A percentile compares a stretch with the other conserved stretches of the same genome.
These are phyloP conservation scores for Enteromius argenteus DNA, from an alignment of 2,797 vertebrate species.

Conservation along the genomic window DNA sequence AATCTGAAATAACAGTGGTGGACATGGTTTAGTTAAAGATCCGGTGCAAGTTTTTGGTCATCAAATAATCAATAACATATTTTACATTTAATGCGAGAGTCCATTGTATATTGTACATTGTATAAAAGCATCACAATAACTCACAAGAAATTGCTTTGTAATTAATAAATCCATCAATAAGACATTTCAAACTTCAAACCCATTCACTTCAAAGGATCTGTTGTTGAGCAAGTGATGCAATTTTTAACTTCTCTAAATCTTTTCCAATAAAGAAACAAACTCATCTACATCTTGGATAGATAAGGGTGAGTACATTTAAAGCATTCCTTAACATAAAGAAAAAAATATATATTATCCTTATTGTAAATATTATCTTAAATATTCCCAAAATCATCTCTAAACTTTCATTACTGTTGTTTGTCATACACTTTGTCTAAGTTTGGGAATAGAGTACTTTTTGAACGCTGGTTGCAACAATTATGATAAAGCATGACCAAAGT, in stretches of 20 bases:
- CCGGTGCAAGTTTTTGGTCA: background rate
- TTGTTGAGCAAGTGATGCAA: background rate
- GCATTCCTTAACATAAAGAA: background rate
- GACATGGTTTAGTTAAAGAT: constrained; percentile 17
- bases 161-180: background rate
- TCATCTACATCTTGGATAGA: background rate
- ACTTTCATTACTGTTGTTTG: background rate
- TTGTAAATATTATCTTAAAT: background rate
- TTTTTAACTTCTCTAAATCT: background rate
- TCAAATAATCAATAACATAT: constrained; percentile 12
- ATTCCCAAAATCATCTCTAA: background rate
- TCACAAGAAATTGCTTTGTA: background rate
- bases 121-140: background rate
- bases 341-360: background rate
- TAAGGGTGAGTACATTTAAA: background rate
- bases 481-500: background rate
- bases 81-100: background rate
- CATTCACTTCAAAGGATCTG: background rate
- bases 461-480: background rate
- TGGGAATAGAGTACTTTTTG: background rate
- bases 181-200: background rate
- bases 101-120: background rate
- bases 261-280: background rate
- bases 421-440: background rate
- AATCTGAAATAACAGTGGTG: constrained; percentile 6